phyloP scores from a whole-genome alignment of 2,888 invertebrate species.

The Hetaerina titia region DNA sequence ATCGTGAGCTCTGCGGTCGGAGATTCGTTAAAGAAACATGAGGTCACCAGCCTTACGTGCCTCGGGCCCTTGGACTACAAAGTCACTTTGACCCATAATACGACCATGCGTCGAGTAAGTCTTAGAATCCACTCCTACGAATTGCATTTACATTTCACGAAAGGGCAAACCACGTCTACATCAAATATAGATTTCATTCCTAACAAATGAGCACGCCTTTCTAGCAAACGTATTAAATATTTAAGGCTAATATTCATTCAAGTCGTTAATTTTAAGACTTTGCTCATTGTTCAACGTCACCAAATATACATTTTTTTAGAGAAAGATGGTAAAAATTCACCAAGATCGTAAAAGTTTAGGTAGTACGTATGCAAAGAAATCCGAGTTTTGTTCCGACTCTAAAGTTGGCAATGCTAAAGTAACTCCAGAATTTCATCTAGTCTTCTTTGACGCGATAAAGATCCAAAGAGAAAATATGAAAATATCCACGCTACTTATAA shows the following conservation, averaged over 20 bases:
- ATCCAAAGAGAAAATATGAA: too few relatives aligned
- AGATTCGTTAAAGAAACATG: conserved; percentile 4
- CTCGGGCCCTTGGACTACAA: background rate
- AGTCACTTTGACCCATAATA: background rate
- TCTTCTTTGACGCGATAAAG: too few relatives aligned
- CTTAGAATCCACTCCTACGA: background rate
- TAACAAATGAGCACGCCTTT: background rate
- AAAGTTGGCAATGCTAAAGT: too few relatives aligned
- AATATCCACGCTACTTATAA: too few relatives aligned
- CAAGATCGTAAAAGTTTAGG: background rate
- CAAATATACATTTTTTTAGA: background rate
- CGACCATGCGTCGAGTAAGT: background rate
- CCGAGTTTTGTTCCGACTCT: too few relatives aligned
- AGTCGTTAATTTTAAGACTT: background rate
- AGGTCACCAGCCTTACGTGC: background rate
- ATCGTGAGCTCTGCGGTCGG: background rate
- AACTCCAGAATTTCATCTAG: too few relatives aligned
- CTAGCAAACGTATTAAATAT: background rate
- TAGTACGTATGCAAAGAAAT: too few relatives aligned
- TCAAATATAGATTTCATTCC: background rate
- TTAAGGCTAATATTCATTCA: background rate
- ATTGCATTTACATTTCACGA: conserved; percentile 7
- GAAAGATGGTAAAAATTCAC: background rate
- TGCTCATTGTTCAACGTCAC: background rate
- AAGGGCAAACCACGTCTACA: background rate